Evolutionary conservation across 2,888 invertebrate genomes (phyloP).

Genomic region (Syrista parreyssii): DNA sequence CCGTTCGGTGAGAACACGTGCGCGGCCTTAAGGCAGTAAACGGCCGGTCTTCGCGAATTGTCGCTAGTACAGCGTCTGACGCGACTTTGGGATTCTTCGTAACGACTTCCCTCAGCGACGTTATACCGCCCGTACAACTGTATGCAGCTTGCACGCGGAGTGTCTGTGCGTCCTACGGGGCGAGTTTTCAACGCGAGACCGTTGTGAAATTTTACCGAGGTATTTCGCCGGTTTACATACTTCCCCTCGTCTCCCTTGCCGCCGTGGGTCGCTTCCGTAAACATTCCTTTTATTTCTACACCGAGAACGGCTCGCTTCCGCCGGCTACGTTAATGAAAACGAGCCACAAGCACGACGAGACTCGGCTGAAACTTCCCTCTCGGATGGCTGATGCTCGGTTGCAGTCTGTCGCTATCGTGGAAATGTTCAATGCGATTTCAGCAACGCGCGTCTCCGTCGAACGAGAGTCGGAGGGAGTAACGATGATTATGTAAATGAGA

Average conservation of each 20-base stretch:
- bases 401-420: not conserved
- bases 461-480: not conserved
- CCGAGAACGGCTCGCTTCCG: not conserved
- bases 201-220: not conserved
- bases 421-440: not conserved
- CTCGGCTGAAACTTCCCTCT: not conserved
- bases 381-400: not conserved
- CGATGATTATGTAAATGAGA: not conserved
- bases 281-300: not conserved
- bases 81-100: not conserved
- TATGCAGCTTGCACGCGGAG: not conserved
- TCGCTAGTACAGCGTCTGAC: not conserved
- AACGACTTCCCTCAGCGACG: not conserved
- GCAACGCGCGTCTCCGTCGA: not conserved
- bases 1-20: conserved; percentile 38
- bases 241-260: not conserved
- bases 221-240: not conserved
- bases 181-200: not conserved
- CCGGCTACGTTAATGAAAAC: not conserved
- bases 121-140: not conserved
- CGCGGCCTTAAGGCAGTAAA: not conserved
- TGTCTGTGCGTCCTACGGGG: not conserved
- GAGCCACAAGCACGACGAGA: not conserved
- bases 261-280: not conserved
- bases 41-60: not conserved